Conservation (phyloP, 2,113 vertebrate species). For the Lepus americanus region DNA sequence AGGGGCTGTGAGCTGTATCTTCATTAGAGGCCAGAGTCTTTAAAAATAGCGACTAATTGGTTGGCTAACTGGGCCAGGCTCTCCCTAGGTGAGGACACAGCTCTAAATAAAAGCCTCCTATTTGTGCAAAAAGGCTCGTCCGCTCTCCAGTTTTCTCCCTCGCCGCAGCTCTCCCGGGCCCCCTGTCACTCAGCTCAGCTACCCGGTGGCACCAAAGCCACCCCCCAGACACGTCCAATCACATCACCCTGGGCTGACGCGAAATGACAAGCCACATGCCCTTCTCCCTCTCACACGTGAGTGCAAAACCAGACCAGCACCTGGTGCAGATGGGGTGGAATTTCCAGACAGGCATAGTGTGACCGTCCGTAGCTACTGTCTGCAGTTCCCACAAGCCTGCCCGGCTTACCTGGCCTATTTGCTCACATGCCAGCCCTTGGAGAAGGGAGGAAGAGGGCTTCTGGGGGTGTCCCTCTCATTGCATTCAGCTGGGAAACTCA, state of each 20-base stretch:
- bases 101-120: constrained; percentile 38
- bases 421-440: constrained; percentile 13
- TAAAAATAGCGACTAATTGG: background rate
- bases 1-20: background rate
- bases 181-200: background rate
- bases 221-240: background rate
- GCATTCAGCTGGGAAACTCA: constrained; percentile 67
- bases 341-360: constrained; percentile 61
- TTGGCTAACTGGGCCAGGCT: constrained; percentile 37
- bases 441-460: constrained; percentile 25
- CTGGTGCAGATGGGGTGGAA: background rate
- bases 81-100: background rate
- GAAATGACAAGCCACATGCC: background rate
- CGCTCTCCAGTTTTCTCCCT: background rate
- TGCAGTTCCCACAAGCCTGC: background rate
- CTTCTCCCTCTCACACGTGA: background rate
- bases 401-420: constrained; percentile 63
- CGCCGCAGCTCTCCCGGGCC: background rate
- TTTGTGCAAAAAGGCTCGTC: background rate
- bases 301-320: constrained; percentile 57
- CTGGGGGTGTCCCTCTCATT: constrained; percentile 56
- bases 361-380: constrained; percentile 46
- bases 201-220: constrained; percentile 56
- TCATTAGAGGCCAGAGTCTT: background rate
- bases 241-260: background rate